phyloP scores from a whole-genome alignment of 2,113 vertebrate genomes.

The Erythrolamprus reginae region DNA sequence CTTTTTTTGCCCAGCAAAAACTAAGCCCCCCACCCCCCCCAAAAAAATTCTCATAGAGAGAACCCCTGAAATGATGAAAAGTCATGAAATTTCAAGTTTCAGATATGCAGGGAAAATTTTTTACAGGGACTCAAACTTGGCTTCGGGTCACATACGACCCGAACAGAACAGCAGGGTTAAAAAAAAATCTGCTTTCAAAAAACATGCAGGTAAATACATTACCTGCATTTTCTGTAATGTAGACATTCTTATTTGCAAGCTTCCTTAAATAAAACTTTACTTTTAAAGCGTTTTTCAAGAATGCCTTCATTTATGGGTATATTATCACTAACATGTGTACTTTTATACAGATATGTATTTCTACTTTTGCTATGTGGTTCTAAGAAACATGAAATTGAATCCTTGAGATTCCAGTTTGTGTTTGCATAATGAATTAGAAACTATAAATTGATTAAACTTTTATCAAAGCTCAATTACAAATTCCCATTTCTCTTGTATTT shows the following conservation, averaged over 20 bases:
- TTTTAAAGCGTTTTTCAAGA: neutral
- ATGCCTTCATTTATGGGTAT: neutral
- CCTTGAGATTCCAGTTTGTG: neutral
- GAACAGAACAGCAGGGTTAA: no score
- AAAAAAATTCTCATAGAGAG: no score
- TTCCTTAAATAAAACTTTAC: neutral
- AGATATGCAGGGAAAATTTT: no score
- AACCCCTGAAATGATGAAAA: no score
- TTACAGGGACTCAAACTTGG: no score
- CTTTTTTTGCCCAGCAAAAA: no score
- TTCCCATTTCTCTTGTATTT: neutral
- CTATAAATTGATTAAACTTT: neutral
- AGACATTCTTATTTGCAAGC: neutral
- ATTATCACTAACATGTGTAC: neutral
- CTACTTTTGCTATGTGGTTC: neutral
- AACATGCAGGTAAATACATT: no score
- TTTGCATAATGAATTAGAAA: neutral
- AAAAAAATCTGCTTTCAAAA: neutral
- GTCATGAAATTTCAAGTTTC: no score
- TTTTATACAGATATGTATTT: neutral
- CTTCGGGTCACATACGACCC: no score
- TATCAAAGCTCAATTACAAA: neutral
- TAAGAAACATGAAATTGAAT: neutral
- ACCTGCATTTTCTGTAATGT: neutral
- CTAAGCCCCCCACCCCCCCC: no score